phyloP scores from a whole-genome alignment of 2,113 vertebrate species.

The Platanista minor region DNA sequence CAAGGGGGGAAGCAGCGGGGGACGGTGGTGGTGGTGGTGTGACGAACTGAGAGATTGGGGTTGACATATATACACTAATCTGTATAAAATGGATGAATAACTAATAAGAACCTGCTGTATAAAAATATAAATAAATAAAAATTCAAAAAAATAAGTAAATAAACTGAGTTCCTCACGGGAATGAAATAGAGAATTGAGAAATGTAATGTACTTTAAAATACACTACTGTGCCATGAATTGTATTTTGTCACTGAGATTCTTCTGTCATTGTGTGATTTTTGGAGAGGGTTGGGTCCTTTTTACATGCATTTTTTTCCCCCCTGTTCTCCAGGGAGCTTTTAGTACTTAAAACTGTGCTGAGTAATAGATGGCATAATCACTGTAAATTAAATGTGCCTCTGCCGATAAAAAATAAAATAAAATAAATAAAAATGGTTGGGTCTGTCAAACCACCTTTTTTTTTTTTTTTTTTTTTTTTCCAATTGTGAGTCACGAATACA shows the following conservation, averaged over 20 bases:
- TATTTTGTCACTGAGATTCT: conserved; percentile 65
- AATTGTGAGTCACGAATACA: neutral
- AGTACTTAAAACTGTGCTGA: conserved; percentile 68
- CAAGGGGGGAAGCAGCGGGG: too few relatives aligned
- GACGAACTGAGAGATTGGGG: too few relatives aligned
- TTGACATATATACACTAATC: too few relatives aligned
- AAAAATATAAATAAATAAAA: too few relatives aligned
- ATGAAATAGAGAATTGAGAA: conserved; percentile 63
- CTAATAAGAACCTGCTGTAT: too few relatives aligned
- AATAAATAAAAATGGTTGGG: neutral
- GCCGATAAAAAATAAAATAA: neutral
- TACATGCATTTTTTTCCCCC: neutral
- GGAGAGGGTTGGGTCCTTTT: conserved; percentile 51
- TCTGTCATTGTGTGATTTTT: conserved; percentile 71
- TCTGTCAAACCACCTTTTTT: neutral
- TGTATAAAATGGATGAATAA: too few relatives aligned
- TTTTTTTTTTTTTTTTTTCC: too few relatives aligned
- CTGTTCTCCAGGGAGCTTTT: conserved; percentile 66
- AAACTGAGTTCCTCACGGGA: conserved; percentile 66
- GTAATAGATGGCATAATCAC: conserved; percentile 71
- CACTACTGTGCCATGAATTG: conserved; percentile 38
- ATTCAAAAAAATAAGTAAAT: too few relatives aligned
- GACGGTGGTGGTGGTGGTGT: too few relatives aligned
- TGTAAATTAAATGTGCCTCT: conserved; percentile 71
- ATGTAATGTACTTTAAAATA: conserved; percentile 71